Conservation (phyloP, 2,113 vertebrate species). For the Xiphophorus hellerii region DNA sequence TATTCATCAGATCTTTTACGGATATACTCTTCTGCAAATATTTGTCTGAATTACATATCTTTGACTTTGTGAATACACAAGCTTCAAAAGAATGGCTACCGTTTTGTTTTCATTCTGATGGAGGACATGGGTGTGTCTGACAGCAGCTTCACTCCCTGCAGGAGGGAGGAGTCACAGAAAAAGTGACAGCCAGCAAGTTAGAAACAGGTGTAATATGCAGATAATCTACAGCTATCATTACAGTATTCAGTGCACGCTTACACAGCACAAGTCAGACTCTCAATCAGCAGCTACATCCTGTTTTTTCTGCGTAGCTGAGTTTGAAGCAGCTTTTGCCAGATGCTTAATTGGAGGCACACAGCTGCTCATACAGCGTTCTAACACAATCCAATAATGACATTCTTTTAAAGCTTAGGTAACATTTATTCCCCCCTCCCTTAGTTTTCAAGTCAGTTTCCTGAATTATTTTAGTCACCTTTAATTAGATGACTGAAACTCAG, state of each 20-base stretch:
- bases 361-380: conserved; percentile 48
- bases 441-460: neutral
- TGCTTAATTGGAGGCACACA: conserved; percentile 73
- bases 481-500: conserved; percentile 1
- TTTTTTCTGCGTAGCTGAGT: conserved; percentile 29
- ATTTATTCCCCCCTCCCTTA: neutral
- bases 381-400: conserved; percentile 47
- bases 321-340: conserved; percentile 37
- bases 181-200: neutral
- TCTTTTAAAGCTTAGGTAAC: conserved; percentile 22
- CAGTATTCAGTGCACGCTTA: no score
- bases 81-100: neutral
- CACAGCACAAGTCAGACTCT: neutral
- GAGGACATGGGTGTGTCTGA: neutral
- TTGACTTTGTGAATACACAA: neutral
- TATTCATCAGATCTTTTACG: neutral
- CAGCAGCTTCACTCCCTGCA: neutral
- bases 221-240: neutral
- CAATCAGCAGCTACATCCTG: conserved; percentile 10
- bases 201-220: neutral
- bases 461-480: conserved; percentile 10
- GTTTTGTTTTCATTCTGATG: neutral
- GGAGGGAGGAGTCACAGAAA: neutral
- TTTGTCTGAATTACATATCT: neutral
- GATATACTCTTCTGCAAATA: neutral